phyloP scores from a whole-genome alignment of 53 echinoderm and acorn worm species.

The Astropecten irregularis region DNA sequence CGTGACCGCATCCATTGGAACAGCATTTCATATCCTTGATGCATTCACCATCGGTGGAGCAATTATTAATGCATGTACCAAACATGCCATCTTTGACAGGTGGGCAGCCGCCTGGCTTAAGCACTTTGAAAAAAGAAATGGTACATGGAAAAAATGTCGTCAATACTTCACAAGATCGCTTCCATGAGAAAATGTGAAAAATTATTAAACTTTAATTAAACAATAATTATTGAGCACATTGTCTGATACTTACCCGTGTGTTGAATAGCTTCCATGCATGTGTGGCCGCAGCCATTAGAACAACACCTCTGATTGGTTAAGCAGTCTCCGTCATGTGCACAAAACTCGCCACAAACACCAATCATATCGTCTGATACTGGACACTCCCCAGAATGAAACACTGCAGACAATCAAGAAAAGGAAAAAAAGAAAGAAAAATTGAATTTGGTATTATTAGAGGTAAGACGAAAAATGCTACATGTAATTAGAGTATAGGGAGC shows the following conservation, averaged over 20 bases:
- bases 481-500: not conserved
- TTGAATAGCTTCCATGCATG: conserved; percentile 42
- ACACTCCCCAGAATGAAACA: not conserved
- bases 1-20: conserved; percentile 71
- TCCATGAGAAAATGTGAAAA: no score
- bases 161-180: no score
- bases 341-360: conserved; percentile 67
- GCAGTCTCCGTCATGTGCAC: conserved; percentile 64
- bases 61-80: conserved; percentile 65
- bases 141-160: not conserved
- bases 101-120: conserved; percentile 69
- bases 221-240: no score
- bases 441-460: not conserved
- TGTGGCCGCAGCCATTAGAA: conserved; percentile 72
- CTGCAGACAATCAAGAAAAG: not conserved
- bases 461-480: not conserved
- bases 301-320: conserved; percentile 62
- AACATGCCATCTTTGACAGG: conserved; percentile 31
- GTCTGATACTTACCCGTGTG: conserved; percentile 5
- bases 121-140: conserved; percentile 41
- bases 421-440: not conserved
- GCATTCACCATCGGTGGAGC: conserved; percentile 63
- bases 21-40: conserved; percentile 64
- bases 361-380: not conserved
- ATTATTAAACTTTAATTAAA: no score